phyloP scores from a whole-genome alignment of 2,113 vertebrate genomes.

The Coregonus clupeaformis region DNA sequence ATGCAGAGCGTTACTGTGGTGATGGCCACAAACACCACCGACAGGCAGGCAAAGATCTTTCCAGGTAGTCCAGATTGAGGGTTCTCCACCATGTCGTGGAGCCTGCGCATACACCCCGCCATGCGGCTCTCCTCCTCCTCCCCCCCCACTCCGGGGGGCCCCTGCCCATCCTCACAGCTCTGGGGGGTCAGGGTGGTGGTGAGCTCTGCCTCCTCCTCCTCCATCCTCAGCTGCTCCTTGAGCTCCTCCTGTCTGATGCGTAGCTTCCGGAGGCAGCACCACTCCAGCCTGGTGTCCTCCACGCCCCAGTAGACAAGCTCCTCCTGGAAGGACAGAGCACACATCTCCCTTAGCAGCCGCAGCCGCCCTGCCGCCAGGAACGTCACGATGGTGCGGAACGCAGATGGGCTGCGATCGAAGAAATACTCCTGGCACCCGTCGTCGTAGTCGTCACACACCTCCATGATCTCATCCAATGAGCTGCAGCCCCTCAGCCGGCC shows the following conservation, averaged over 20 bases:
- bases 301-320: slow-evolving; percentile 96
- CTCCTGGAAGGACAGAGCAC: slow-evolving; percentile 93
- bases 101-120: slow-evolving; percentile 77
- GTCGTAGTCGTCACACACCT: slow-evolving; percentile 94
- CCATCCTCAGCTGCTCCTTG: slow-evolving; percentile 78
- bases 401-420: slow-evolving; percentile 94
- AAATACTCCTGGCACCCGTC: slow-evolving; percentile 92
- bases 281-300: slow-evolving; percentile 88
- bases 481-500: slow-evolving; percentile 86
- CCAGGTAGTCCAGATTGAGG: slow-evolving; percentile 91
- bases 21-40: slow-evolving; percentile 90
- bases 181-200: slow-evolving; percentile 52
- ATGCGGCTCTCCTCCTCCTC: slow-evolving; percentile 63
- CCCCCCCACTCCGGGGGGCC: slow-evolving; percentile 27
- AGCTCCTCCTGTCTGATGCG: slow-evolving; percentile 86
- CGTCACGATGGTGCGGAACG: slow-evolving; percentile 91
- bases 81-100: slow-evolving; percentile 94
- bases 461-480: slow-evolving; percentile 89
- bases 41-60: slow-evolving; percentile 94
- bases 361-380: slow-evolving; percentile 92
- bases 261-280: slow-evolving; percentile 90
- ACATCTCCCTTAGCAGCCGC: slow-evolving; percentile 89
- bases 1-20: slow-evolving; percentile 93
- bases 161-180: slow-evolving; percentile 63
- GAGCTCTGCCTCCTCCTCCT: slow-evolving; percentile 71